Conservation (phyloP, 2,888 invertebrate species). For the Nasonovia ribisnigri region DNA sequence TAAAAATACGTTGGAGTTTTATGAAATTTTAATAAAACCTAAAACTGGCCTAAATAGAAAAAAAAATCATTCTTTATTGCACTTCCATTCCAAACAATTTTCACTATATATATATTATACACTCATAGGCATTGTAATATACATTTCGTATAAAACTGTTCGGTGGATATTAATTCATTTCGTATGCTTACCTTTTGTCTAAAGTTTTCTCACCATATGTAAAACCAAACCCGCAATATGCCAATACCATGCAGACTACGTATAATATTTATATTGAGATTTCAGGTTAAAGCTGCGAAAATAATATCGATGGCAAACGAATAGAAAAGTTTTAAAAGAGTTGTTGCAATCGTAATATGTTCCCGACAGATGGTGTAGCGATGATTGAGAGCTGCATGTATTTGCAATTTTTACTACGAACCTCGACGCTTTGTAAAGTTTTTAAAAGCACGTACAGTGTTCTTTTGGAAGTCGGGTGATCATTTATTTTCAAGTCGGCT, state of each 20-base stretch:
- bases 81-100: neutral
- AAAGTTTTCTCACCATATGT: slow-evolving; percentile 37
- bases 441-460: slow-evolving; percentile 49
- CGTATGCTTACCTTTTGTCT: neutral
- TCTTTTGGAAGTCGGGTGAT: slow-evolving; percentile 7
- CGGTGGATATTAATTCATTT: slow-evolving; percentile 37
- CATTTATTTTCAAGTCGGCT: slow-evolving; percentile 42
- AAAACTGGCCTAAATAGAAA: slow-evolving; percentile 9
- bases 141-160: neutral
- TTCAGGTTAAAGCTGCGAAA: slow-evolving; percentile 46
- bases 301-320: slow-evolving; percentile 54
- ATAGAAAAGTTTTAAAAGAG: slow-evolving; percentile 56
- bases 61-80: neutral
- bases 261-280: slow-evolving; percentile 47
- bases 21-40: neutral
- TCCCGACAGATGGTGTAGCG: slow-evolving; percentile 48
- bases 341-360: slow-evolving; percentile 41
- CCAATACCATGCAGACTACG: neutral
- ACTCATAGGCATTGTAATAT: neutral
- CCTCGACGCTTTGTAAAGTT: slow-evolving; percentile 20
- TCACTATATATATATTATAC: neutral
- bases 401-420: slow-evolving; percentile 51
- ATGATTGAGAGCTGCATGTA: slow-evolving; percentile 52
- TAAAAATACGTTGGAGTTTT: neutral
- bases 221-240: neutral